Percentiles rank a stretch among this genome's conserved stretches.
Conservation (phyloP, 2,888 invertebrate genomes). For the Phorcus lineatus region DNA sequence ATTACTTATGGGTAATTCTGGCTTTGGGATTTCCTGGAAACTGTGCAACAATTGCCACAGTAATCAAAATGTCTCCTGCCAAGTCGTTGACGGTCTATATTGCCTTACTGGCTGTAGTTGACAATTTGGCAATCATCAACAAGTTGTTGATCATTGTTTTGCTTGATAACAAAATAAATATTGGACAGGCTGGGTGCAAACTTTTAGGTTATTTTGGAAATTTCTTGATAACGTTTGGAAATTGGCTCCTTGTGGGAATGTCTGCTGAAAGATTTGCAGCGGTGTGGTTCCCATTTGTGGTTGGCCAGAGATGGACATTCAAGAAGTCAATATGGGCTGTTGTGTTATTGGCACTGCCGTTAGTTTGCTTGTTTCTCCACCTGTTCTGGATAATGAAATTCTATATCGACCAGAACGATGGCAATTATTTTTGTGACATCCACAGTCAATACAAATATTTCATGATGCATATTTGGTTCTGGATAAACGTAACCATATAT, state of each 20-base stretch:
- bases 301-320: conserved; percentile 26
- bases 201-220: conserved; percentile 27
- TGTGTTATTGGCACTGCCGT: background rate
- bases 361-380: conserved; percentile 15
- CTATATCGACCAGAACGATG: background rate
- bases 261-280: conserved; percentile 35
- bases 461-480: conserved; percentile 34
- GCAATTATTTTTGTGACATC: conserved; percentile 4
- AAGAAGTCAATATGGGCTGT: conserved; percentile 22
- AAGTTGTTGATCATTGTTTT: conserved; percentile 35
- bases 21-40: conserved; percentile 39
- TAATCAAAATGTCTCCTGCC: conserved; percentile 34
- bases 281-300: conserved; percentile 25
- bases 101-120: conserved; percentile 38
- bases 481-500: conserved; percentile 37
- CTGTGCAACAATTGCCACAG: conserved; percentile 37
- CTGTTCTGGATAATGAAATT: conserved; percentile 27
- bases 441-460: background rate
- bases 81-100: conserved; percentile 37
- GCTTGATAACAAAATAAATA: conserved; percentile 28
- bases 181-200: conserved; percentile 35
- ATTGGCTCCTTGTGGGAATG: conserved; percentile 46
- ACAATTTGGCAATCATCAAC: conserved; percentile 35
- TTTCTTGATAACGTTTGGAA: conserved; percentile 34
- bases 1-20: conserved; percentile 42